Evolutionary conservation across 2,113 vertebrate species (phyloP).

Genomic region (Paralichthys olivaceus): DNA sequence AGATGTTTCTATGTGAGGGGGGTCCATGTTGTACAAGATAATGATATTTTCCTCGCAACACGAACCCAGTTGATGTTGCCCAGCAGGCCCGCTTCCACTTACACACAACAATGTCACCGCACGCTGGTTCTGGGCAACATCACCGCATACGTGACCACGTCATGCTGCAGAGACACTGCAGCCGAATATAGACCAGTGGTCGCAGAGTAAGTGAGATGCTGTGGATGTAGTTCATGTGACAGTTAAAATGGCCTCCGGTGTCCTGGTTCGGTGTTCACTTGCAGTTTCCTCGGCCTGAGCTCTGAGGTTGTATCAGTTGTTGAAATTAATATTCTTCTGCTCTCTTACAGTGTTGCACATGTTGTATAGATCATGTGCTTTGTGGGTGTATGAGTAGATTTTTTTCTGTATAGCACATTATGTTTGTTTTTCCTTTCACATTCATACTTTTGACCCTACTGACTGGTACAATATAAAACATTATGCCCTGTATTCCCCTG

Average conservation of each 20-base stretch:
- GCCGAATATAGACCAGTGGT: conserved; percentile 23
- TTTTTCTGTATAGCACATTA: neutral
- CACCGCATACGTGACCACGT: conserved; percentile 3
- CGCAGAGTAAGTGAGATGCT: neutral
- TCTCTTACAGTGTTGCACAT: too few relatives aligned
- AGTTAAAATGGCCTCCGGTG: neutral
- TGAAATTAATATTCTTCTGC: too few relatives aligned
- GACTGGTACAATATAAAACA: neutral
- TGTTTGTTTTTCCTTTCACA: neutral
- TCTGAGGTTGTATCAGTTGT: neutral
- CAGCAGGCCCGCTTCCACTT: conserved; percentile 42
- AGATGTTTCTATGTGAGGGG: neutral
- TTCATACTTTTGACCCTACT: neutral
- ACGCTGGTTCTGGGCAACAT: conserved; percentile 36
- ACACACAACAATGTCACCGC: conserved; percentile 15
- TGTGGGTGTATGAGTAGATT: neutral
- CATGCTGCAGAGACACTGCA: conserved; percentile 15
- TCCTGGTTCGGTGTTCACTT: neutral
- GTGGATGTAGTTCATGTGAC: neutral
- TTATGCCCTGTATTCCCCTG: neutral
- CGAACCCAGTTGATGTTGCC: conserved; percentile 40
- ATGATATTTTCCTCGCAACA: conserved; percentile 42
- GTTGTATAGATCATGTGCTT: neutral
- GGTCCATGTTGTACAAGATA: conserved; percentile 12
- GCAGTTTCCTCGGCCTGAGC: neutral